Conservation (phyloP, 92 coral and sea anemone genomes). For the Bergia puertoricense region DNA sequence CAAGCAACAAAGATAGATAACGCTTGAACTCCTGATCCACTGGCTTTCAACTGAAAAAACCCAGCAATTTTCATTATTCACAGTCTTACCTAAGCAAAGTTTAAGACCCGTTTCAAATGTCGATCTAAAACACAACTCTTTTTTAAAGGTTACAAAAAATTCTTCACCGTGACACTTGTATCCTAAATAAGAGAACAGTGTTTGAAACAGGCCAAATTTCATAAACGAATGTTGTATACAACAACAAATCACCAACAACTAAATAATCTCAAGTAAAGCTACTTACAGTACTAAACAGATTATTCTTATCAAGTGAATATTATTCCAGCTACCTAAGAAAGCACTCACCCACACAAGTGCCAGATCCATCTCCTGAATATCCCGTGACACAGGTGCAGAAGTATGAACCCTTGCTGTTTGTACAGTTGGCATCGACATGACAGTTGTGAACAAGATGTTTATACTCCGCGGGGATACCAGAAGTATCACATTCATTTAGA, state of each 20-base stretch:
- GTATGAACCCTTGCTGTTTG: slow-evolving; percentile 69
- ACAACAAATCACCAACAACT: background rate
- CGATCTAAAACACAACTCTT: background rate
- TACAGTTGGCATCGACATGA: slow-evolving; percentile 56
- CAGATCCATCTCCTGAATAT: slow-evolving; percentile 65
- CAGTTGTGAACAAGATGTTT: slow-evolving; percentile 51
- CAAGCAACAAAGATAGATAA: background rate
- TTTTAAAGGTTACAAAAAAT: background rate
- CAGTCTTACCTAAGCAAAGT: background rate
- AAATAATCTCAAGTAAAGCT: too few species aligned
- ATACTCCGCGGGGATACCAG: background rate
- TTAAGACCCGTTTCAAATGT: background rate
- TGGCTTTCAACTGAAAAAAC: background rate
- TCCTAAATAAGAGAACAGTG: background rate
- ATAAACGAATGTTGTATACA: background rate
- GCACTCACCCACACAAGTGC: slow-evolving; percentile 61
- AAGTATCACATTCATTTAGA: slow-evolving; percentile 41
- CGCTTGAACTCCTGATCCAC: slow-evolving; percentile 40
- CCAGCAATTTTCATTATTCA: background rate
- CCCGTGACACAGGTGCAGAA: slow-evolving; percentile 62
- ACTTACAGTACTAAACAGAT: background rate
- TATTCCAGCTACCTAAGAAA: background rate
- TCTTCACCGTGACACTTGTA: background rate
- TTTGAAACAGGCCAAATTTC: background rate
- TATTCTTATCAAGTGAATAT: background rate